These are phyloP conservation scores for Ctenomys sociabilis DNA, from an alignment of 2,113 vertebrate genomes.

Conservation along the genomic window DNA sequence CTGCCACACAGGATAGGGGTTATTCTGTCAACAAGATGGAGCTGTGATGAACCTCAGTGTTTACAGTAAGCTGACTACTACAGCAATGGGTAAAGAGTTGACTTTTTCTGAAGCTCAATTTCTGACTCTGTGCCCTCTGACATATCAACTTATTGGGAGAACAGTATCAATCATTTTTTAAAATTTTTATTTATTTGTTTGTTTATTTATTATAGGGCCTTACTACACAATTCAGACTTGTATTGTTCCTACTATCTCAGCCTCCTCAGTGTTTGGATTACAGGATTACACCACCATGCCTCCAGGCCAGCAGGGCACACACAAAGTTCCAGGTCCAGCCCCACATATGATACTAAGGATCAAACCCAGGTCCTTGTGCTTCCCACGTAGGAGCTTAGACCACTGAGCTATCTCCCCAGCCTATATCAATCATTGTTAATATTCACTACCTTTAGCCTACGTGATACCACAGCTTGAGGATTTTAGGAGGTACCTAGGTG, in stretches of 20 bases:
- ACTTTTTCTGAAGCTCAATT: constrained; percentile 50
- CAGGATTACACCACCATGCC: no score
- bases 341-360: no score
- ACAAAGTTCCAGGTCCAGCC: no score
- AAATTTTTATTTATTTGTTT: no score
- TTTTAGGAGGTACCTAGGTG: not conserved
- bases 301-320: no score
- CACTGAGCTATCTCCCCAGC: no score
- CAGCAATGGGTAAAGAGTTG: not conserved
- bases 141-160: not conserved
- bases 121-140: not conserved
- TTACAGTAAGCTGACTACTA: constrained; percentile 13
- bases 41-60: constrained; percentile 1
- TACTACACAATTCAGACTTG: no score
- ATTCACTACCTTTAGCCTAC: constrained; percentile 39
- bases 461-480: not conserved
- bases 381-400: no score
- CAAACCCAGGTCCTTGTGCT: no score
- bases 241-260: no score
- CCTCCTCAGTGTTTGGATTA: no score
- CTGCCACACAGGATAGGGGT: not conserved
- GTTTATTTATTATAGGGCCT: no score
- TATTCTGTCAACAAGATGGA: constrained; percentile 24
- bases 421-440: not conserved
- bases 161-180: not conserved